Evolutionary conservation across 1,140 invertebrate genomes (phyloP).

Genomic region (Stratiolaelaps scimitus): DNA sequence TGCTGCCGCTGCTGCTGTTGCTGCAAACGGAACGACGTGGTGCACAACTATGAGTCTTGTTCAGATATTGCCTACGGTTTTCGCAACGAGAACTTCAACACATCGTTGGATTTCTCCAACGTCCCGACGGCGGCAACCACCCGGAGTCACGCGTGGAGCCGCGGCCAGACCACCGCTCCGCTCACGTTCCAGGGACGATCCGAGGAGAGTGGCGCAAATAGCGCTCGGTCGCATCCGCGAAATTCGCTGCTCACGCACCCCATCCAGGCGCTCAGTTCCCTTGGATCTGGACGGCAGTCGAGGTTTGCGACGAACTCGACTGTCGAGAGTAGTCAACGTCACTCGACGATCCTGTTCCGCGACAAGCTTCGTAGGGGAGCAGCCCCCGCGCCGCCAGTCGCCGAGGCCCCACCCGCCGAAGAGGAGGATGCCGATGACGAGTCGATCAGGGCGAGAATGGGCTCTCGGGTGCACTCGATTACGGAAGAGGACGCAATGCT

Average conservation of each 20-base stretch:
- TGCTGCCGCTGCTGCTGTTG: conserved; percentile 30
- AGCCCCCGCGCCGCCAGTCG: conserved; percentile 34
- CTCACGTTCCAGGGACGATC: conserved; percentile 32
- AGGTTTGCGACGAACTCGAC: conserved; percentile 35
- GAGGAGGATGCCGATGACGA: conserved; percentile 33
- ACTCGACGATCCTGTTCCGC: conserved; percentile 69
- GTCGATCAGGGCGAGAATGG: conserved; percentile 34
- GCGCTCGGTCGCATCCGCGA: neutral
- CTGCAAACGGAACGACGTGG: conserved; percentile 32
- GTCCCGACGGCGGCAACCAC: neutral
- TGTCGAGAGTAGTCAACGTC: conserved; percentile 67
- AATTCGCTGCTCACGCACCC: conserved; percentile 10
- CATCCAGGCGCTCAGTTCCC: conserved; percentile 8
- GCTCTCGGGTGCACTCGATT: conserved; percentile 33
- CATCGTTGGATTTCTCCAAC: conserved; percentile 31
- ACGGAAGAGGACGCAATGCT: conserved; percentile 33
- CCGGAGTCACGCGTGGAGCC: conserved; percentile 21
- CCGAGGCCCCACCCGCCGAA: conserved; percentile 31
- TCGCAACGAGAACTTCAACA: conserved; percentile 31
- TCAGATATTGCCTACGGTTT: conserved; percentile 32
- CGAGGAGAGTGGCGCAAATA: neutral
- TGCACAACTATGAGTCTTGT: conserved; percentile 34
- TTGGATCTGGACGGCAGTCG: conserved; percentile 29
- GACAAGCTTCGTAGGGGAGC: conserved; percentile 40
- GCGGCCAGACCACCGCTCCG: conserved; percentile 33